Evolutionary conservation across 1,140 invertebrate genomes (phyloP).

Genomic region (Hylaeus anthracinus): DNA sequence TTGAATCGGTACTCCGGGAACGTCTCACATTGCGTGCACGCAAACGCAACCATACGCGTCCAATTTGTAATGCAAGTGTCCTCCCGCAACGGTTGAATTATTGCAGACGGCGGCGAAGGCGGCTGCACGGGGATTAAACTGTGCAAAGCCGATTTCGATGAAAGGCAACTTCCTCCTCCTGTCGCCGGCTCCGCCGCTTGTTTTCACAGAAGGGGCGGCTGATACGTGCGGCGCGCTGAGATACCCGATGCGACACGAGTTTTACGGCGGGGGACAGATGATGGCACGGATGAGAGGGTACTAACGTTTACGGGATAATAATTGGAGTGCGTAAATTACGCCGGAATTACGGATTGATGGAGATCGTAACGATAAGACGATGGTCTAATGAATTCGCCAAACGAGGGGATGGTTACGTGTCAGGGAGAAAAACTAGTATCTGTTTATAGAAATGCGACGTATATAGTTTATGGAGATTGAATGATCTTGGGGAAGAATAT

Average conservation of each 20-base stretch:
- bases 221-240: neutral
- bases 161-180: constrained; percentile 21
- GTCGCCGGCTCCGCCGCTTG: neutral
- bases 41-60: too few relatives aligned
- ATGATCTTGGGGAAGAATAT: too few relatives aligned
- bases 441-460: too few relatives aligned
- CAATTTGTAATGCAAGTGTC: too few relatives aligned
- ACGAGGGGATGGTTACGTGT: neutral
- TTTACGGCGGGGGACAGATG: neutral
- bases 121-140: constrained; percentile 20
- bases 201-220: constrained; percentile 12
- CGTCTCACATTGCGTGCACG: too few relatives aligned
- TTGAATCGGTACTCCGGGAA: too few relatives aligned
- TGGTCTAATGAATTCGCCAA: constrained; percentile 10
- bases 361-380: constrained; percentile 8
- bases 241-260: neutral
- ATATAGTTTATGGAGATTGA: too few relatives aligned
- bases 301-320: constrained; percentile 23
- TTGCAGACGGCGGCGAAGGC: neutral
- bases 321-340: constrained; percentile 28
- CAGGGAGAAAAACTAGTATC: neutral
- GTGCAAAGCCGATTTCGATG: constrained; percentile 48
- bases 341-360: constrained; percentile 6
- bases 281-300: constrained; percentile 12
- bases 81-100: constrained; percentile 1